Percentiles rank a stretch among this genome's conserved stretches.
Evolutionary conservation across 92 coral and sea anemone species (phyloP).

Genomic region (Blastomussa wellsi): DNA sequence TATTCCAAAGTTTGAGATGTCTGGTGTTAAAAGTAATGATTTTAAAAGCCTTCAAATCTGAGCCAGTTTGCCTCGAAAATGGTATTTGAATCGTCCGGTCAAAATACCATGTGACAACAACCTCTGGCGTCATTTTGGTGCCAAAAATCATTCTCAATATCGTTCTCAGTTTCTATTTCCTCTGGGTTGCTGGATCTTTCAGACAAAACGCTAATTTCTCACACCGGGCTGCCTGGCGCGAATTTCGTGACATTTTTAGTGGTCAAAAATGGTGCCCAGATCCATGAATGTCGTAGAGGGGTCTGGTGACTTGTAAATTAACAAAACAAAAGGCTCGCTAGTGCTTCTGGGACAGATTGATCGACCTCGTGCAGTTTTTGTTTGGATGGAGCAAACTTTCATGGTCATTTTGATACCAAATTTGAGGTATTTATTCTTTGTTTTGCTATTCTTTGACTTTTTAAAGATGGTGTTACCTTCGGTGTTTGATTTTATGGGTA

Average conservation of each 20-base stretch:
- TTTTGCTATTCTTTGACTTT: not conserved
- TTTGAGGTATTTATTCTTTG: constrained; percentile 12
- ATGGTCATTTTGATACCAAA: constrained; percentile 12
- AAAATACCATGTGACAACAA: too few relatives aligned
- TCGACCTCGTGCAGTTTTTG: not conserved
- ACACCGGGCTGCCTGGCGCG: constrained; percentile 5
- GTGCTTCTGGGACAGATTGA: constrained; percentile 13
- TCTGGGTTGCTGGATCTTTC: too few relatives aligned
- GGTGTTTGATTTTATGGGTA: constrained; percentile 14
- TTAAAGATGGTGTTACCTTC: constrained; percentile 6
- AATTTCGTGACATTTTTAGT: not conserved
- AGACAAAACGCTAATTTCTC: too few relatives aligned
- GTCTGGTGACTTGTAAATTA: constrained; percentile 17
- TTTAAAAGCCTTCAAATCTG: too few relatives aligned
- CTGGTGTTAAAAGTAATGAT: too few relatives aligned
- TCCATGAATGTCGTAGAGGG: not conserved
- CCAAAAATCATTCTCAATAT: too few relatives aligned
- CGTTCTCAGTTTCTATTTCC: too few relatives aligned
- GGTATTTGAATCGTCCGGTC: too few relatives aligned
- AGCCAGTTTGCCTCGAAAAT: too few relatives aligned
- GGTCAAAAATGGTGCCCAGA: constrained; percentile 6
- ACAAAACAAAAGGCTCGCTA: constrained; percentile 9
- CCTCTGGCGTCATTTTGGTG: too few relatives aligned
- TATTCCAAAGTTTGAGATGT: too few relatives aligned
- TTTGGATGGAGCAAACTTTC: constrained; percentile 16